Evolutionary conservation across 2,888 invertebrate species (phyloP).

Genomic region (Oegoconia quadripuncta): DNA sequence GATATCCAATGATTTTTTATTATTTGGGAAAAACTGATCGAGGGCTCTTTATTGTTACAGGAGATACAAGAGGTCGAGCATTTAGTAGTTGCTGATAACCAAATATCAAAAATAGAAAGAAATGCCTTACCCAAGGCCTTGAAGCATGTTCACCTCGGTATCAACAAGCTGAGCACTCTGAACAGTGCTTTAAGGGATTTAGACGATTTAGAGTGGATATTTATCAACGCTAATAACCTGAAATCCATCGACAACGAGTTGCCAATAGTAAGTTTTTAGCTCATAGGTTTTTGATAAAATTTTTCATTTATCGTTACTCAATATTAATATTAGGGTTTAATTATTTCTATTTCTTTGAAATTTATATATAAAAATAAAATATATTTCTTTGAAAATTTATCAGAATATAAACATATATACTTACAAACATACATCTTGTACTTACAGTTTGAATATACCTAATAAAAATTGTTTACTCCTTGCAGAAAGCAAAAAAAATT

Average conservation of each 20-base stretch:
- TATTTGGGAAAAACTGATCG: no score
- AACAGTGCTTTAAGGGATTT: conserved; percentile 89
- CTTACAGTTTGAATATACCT: not conserved
- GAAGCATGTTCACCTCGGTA: conserved; percentile 85
- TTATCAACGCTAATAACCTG: conserved; percentile 87
- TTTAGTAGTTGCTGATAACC: conserved; percentile 86
- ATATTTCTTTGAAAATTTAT: no score
- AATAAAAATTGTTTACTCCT: conserved; percentile 18
- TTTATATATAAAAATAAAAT: no score
- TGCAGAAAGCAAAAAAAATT: conserved; percentile 80
- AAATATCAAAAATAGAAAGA: conserved; percentile 85
- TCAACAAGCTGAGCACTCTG: conserved; percentile 84
- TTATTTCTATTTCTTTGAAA: no score
- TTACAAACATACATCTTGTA: not conserved
- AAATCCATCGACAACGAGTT: conserved; percentile 87
- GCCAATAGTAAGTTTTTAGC: conserved; percentile 76
- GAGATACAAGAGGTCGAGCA: conserved; percentile 81
- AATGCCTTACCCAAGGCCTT: conserved; percentile 84
- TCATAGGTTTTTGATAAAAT: not conserved
- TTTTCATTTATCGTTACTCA: no score
- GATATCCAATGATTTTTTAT: no score
- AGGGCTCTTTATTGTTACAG: no score
- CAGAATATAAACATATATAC: no score
- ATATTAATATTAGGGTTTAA: no score
- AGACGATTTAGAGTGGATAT: conserved; percentile 86